Base-by-base conservation (phyloP, 2,797 vertebrate genomes). In the Pangasius macronema region DNA sequence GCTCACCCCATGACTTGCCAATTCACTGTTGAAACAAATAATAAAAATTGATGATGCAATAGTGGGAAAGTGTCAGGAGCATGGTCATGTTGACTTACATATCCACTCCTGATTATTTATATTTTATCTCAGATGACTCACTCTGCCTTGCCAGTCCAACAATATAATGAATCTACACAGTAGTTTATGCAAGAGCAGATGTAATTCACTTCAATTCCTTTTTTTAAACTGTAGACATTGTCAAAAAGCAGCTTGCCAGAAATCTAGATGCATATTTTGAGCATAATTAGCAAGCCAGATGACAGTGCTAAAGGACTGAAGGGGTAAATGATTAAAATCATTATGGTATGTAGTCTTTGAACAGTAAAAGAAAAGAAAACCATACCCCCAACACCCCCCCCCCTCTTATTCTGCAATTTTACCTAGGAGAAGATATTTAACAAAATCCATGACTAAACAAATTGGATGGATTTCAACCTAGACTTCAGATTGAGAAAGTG, bases 31-130 rank as follows among this genome's bases (percentile, higher is more conserved):
- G 42, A 85, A 84, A 85, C 67, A 80, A 59, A 80, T 85, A 68
- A 88, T 88, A 88, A 79, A 85, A 91, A 89, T 24, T 57, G 57
- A 70, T 92, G 89, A 90, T 92, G 90, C 90, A 92, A 91, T 81
- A 82, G 65, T 61, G 76, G 70, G 90, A 68, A 92, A 92, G 80
- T 84, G 46, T 83, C 53, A 55, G 82, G 88, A 77, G 65, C 7
- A 6, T 65, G 57, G 84, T 82, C 76, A 87, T 85, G 57, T 83
- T 86, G 51, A 90, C 84, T 86, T 87, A n/a, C 76, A 80, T 57
- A 84, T 80, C 49, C 84, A 55, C 49, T 88, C 24, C 42, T 87
- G 75, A 82, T 90, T 88, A 61, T 61, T 42, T 81, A 42, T 61
- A 73, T 51, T 84, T 80, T 42, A 86, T 86, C 33, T 49, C 16